A percentile compares a stretch with the other conserved stretches of the same genome.
Conservation (phyloP, 2,888 invertebrate species). For the Drosophila siamana region DNA sequence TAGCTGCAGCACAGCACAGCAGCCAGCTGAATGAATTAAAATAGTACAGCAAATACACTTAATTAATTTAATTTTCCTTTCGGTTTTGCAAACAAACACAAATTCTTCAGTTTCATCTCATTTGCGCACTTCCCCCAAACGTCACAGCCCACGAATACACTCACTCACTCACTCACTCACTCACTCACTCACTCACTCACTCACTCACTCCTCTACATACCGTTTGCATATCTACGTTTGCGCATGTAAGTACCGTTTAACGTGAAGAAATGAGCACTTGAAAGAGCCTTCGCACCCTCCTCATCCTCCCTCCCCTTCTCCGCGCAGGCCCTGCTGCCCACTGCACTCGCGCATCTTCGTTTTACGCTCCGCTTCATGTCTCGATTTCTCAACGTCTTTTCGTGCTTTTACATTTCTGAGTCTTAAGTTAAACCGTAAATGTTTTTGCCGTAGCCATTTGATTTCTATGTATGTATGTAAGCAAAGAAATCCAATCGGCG, state of each 20-base stretch:
- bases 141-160: conserved; percentile 17
- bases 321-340: conserved; percentile 7
- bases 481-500: neutral
- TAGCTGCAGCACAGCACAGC: neutral
- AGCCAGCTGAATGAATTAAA: neutral
- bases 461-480: no score
- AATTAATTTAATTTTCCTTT: conserved; percentile 30
- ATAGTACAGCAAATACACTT: neutral
- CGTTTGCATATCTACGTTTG: neutral
- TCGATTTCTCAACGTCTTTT: conserved; percentile 1
- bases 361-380: neutral
- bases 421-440: neutral
- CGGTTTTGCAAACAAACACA: conserved; percentile 10
- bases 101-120: conserved; percentile 20
- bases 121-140: conserved; percentile 42
- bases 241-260: conserved; percentile 10
- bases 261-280: conserved; percentile 24
- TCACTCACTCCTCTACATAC: no score
- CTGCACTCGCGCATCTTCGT: conserved; percentile 17
- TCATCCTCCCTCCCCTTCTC: no score
- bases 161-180: neutral
- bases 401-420: neutral
- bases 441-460: neutral
- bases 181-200: no score
- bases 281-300: no score